A percentile compares a stretch with the other conserved stretches of the same genome.
Conservation (phyloP, 2,888 invertebrate species). For the Melieria picta region DNA sequence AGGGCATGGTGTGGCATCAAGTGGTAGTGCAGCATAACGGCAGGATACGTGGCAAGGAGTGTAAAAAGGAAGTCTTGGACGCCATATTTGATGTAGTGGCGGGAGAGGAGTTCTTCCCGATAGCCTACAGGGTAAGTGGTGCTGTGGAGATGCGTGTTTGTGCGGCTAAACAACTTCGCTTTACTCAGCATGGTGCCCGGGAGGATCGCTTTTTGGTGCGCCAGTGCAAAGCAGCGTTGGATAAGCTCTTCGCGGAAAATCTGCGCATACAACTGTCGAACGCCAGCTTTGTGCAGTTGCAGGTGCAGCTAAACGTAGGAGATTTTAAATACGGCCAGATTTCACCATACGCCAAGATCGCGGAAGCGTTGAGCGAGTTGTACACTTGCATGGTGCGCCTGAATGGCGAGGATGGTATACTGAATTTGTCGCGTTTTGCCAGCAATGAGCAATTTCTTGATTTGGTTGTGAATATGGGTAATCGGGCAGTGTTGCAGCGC, state of each 20-base stretch:
- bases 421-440: constrained; percentile 55
- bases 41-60: constrained; percentile 44
- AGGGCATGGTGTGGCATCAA: constrained; percentile 56
- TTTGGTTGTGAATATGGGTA: constrained; percentile 53
- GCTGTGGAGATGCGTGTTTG: neutral
- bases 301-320: constrained; percentile 55
- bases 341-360: constrained; percentile 51
- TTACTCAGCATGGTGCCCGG: constrained; percentile 47
- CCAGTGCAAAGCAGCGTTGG: constrained; percentile 54
- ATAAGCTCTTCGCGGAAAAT: constrained; percentile 54
- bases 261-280: constrained; percentile 49
- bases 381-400: constrained; percentile 48
- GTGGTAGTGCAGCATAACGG: constrained; percentile 54
- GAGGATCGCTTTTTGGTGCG: constrained; percentile 56
- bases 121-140: constrained; percentile 53
- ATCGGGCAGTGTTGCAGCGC: constrained; percentile 51
- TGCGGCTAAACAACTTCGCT: neutral
- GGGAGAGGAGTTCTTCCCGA: constrained; percentile 57
- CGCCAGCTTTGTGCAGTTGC: constrained; percentile 47
- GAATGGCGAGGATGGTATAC: constrained; percentile 48
- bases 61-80: constrained; percentile 49
- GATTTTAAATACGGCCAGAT: constrained; percentile 53
- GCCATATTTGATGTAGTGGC: constrained; percentile 52
- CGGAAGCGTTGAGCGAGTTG: constrained; percentile 46
- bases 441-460: constrained; percentile 47